Base-by-base conservation (phyloP, 2,888 invertebrate species). In the Ennomos erosarius region DNA sequence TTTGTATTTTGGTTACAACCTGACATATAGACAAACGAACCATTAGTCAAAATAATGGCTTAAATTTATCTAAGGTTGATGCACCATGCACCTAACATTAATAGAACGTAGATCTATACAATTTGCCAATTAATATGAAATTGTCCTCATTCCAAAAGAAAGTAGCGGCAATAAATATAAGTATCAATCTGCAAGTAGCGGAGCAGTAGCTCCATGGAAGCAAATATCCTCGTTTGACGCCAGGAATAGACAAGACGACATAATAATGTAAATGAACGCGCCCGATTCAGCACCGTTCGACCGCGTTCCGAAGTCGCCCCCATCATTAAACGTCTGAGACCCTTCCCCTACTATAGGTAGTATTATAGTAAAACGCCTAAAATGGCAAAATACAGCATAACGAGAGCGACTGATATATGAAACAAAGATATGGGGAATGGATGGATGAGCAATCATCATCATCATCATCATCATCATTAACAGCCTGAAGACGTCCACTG, bases 191-290 rank as follows among this genome's bases (percentile, higher is more conserved):
- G 5, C 33, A 34, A 45, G 46, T 42, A 46, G 45, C 26, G n/a
- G 45, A 50, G n/a, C 57, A 52, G 42, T 13, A 46, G 33, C 51
- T 53, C 33, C 42, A 39, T 49, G 34, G 56, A 44, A 58, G 58
- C 47, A 37, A 74, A 74, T 76, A 64, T 79, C 65, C 69, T 73
- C 65, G 76, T 79, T 79, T 66, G 62, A 65, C 44, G 68, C 73
- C 79, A 78, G 78, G 79, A 84, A 84, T 87, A 85, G 79, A 74
- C 72, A 69, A 74, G 75, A 75, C 79, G 75, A 78, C 76, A 80
- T 83, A 84, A 82, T 82, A 85, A 86, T 86, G 85, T 82, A 83
- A 86, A 88, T 86, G 78, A 79, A 81, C 82, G 80, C 81, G 70
- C 75, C 75, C 70, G 81, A 80, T 79, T 84, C 80, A 70, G 74